Evolutionary conservation across 2,888 invertebrate species (phyloP).

Genomic region (Nematopogon swammerdamellus): DNA sequence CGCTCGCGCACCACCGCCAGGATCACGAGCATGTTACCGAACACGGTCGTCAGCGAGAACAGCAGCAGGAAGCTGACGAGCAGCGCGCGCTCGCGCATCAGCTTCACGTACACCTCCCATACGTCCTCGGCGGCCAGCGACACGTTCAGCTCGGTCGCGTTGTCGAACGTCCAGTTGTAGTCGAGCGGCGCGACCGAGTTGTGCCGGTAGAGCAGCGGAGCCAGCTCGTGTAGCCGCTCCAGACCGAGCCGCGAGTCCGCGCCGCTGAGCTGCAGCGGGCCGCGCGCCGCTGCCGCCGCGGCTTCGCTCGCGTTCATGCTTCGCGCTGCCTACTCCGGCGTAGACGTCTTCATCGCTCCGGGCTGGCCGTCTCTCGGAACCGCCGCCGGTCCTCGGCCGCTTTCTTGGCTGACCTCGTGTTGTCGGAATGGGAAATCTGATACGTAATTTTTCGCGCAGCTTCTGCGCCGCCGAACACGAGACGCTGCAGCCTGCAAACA

Average conservation of each 20-base stretch:
- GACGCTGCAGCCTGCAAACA: too few relatives aligned
- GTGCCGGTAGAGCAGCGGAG: slow-evolving; percentile 12
- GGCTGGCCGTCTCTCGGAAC: too few relatives aligned
- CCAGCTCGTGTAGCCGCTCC: slow-evolving; percentile 17
- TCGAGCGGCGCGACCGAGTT: slow-evolving; percentile 25
- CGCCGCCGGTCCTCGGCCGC: too few relatives aligned
- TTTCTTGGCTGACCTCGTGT: too few relatives aligned
- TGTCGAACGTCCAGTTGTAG: slow-evolving; percentile 34
- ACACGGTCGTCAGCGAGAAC: slow-evolving; percentile 90
- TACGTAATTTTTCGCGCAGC: too few relatives aligned
- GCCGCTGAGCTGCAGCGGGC: slow-evolving; percentile 4
- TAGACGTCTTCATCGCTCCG: too few relatives aligned
- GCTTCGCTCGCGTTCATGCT: slow-evolving; percentile 46
- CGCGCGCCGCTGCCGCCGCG: slow-evolving; percentile 24
- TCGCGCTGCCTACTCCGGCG: slow-evolving; percentile 11
- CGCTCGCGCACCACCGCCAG: slow-evolving; percentile 89
- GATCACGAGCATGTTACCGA: slow-evolving; percentile 94
- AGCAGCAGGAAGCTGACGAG: slow-evolving; percentile 78
- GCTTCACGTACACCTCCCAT: slow-evolving; percentile 45
- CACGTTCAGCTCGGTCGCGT: slow-evolving; percentile 23
- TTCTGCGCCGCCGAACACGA: too few relatives aligned
- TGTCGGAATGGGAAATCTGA: too few relatives aligned
- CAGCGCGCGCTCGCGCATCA: slow-evolving; percentile 65
- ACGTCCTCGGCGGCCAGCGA: slow-evolving; percentile 26
- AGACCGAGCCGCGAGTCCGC: slow-evolving; percentile 16